Evolutionary conservation across 2,113 vertebrate species (phyloP), one percentile per base, ranked within the genome.

Genomic region (Boleophthalmus pectinirostris): DNA sequence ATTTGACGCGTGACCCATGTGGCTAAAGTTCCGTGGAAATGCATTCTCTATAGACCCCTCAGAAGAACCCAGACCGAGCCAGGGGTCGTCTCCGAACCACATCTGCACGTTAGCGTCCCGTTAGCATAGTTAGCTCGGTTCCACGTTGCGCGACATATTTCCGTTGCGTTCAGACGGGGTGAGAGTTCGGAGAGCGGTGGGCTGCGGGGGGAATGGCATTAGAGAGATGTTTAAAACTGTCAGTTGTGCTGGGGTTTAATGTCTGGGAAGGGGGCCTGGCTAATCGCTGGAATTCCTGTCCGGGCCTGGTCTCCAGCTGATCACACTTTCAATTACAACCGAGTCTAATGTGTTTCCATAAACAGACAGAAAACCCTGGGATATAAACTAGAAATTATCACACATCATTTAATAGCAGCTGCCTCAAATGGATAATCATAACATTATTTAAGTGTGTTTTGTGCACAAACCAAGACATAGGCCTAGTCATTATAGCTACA

Each of bases 271-370:
- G 2, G 21, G 35, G 29, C 29, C 47, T 81, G 85, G 70, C 81
- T 88, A 78, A 89, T 88, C 78, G 73, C 47, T 66, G 9, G 0
- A 61, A 10, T 15, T 46, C 82, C 77, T 13, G 74, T 67, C 53
- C 74, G 7, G 57, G 29, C 2, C 1, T 1, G 66, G 47, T 21
- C 45, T 65, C 79, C 75, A 0, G n/a, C 78, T 75, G 82, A 29
- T 67, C 45, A 78, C 77, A 61, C 9, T 60, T 14, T 85, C 79
- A 81, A 84, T 85, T 85, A 85, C 72, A 82, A 79, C 12, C 63
- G 53, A 35, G 65, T 61, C 58, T 9, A 70, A 18, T 14, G 24
- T 61, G 6, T 24, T 46, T 47, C 33, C n/a, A 18, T n/a, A 43
- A 64, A 38, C 33, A n/a, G 9, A 38, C 18, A 10, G 9, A 64